phyloP scores from a whole-genome alignment of 1,140 invertebrate species.

The Cepaea nemoralis region DNA sequence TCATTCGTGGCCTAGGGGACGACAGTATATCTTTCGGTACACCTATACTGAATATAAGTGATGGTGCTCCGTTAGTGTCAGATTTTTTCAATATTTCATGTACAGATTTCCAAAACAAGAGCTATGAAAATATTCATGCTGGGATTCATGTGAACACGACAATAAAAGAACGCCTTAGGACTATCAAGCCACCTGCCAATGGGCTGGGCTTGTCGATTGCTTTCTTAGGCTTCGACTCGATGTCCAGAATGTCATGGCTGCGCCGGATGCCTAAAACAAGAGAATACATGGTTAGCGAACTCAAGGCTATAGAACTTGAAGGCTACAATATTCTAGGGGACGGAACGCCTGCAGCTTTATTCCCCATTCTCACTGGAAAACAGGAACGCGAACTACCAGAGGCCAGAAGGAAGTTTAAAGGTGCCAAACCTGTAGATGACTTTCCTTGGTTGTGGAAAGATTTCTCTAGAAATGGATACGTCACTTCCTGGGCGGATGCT shows the following conservation, averaged over 20 bases:
- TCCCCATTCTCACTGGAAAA: conserved; percentile 94
- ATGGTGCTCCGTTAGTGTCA: conserved; percentile 45
- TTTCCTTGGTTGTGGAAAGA: conserved; percentile 78
- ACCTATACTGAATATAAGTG: conserved; percentile 42
- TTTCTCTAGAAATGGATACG: conserved; percentile 76
- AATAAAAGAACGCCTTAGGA: conserved; percentile 21
- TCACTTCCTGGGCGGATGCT: conserved; percentile 83
- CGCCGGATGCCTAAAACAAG: conserved; percentile 87
- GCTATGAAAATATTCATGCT: conserved; percentile 61
- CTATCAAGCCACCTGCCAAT: conserved; percentile 1
- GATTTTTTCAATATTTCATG: conserved; percentile 63
- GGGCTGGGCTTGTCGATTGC: conserved; percentile 81
- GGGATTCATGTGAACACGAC: conserved; percentile 52
- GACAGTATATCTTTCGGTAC: conserved; percentile 37
- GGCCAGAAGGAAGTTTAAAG: conserved; percentile 83
- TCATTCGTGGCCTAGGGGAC: conserved; percentile 43
- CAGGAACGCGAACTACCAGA: conserved; percentile 88
- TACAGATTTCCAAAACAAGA: conserved; percentile 43
- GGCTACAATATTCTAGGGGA: too few relatives aligned
- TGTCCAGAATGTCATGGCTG: too few relatives aligned
- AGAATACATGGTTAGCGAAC: conserved; percentile 81
- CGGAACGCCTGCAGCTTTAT: conserved; percentile 79
- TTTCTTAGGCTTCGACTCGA: too few relatives aligned
- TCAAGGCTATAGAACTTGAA: too few relatives aligned
- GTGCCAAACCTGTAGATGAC: conserved; percentile 80